Percentiles rank a stretch among this genome's conserved stretches.
phyloP scores from a whole-genome alignment of 2,797 vertebrate species.

The Leptoclinus maculatus region DNA sequence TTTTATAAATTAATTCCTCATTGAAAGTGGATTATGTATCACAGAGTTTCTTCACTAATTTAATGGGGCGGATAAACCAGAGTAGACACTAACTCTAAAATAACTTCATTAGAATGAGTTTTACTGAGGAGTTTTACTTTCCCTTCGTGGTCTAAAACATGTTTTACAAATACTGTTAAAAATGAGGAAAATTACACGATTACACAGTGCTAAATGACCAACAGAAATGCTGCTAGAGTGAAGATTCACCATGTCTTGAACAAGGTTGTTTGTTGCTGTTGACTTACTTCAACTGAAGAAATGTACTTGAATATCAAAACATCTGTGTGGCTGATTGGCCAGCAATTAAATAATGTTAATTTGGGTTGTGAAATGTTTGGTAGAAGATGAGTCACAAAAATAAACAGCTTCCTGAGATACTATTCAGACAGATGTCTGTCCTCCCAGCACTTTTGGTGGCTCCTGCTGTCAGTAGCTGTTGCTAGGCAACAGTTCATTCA shows the following conservation, averaged over 20 bases:
- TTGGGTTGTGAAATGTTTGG: background rate
- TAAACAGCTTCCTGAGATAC: background rate
- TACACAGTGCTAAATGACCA: background rate
- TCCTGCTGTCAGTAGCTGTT: slow-evolving; percentile 12
- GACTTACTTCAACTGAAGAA: background rate
- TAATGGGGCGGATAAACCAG: slow-evolving; percentile 8
- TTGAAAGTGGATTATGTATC: slow-evolving; percentile 16
- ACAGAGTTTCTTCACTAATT: slow-evolving; percentile 28
- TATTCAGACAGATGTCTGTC: background rate
- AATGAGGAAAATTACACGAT: background rate
- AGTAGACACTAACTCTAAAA: slow-evolving; percentile 24
- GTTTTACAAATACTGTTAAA: background rate
- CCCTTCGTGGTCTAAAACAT: background rate
- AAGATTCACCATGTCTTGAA: background rate
- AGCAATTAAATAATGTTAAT: background rate
- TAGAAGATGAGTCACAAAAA: background rate
- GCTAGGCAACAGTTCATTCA: slow-evolving; percentile 25
- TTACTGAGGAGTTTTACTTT: slow-evolving; percentile 15
- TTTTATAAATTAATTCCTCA: slow-evolving; percentile 33
- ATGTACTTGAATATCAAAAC: background rate
- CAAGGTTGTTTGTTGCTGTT: background rate
- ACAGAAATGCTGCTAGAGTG: background rate
- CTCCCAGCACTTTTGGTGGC: background rate
- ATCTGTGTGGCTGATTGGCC: background rate
- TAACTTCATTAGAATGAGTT: slow-evolving; percentile 39